Percentiles rank a stretch among this genome's conserved stretches.
Conservation (phyloP, 35 echinoderm and acorn worm genomes). For the Apostichopus parvimensis region DNA sequence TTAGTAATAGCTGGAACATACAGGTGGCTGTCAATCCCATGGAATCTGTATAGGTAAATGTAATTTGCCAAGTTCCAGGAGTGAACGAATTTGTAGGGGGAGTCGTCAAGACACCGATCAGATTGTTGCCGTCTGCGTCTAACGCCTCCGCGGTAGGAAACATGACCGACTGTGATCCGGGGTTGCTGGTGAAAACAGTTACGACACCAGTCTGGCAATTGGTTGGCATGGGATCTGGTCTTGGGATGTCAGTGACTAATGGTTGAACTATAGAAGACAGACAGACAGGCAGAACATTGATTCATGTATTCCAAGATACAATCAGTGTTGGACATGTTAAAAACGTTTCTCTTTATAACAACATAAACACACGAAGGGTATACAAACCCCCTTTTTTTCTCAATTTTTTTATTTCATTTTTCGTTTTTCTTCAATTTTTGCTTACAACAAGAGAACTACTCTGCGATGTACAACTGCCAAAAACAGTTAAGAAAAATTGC, state of each 20-base stretch:
- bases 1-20: neutral
- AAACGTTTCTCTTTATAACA: no score
- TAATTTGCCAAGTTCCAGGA: neutral
- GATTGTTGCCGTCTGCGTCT: neutral
- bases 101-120: neutral
- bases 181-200: neutral
- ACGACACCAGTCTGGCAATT: neutral
- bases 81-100: neutral
- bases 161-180: neutral
- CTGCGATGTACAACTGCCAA: no score
- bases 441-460: neutral
- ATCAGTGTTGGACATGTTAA: no score
- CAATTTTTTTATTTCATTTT: no score
- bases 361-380: no score
- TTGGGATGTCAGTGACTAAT: neutral
- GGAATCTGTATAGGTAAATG: slow-evolving; percentile 1
- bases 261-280: neutral
- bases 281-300: neutral
- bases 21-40: neutral
- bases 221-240: neutral
- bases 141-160: neutral
- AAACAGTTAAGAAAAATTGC: no score
- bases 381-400: no score
- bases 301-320: no score
- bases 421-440: neutral